These are phyloP conservation scores for Pavo muticus DNA, from an alignment of 2,113 vertebrate species.

Conservation along the genomic window DNA sequence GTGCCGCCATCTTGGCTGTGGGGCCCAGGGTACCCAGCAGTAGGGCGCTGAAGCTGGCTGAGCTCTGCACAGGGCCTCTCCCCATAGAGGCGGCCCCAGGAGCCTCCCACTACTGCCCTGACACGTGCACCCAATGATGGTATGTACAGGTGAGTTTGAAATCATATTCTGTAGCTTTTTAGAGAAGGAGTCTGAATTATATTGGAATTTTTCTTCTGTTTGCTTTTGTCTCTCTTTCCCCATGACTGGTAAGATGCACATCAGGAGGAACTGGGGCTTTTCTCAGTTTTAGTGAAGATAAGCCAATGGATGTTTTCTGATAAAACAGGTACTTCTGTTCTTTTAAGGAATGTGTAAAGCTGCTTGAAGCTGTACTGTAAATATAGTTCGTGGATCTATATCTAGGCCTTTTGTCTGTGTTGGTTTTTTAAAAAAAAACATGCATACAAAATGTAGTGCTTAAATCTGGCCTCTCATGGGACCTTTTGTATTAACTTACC, in stretches of 20 bases:
- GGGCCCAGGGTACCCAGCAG: fast-evolving
- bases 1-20: fast-evolving
- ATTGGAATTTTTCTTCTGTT: not conserved
- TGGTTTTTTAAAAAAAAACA: not conserved
- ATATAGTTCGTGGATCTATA: not conserved
- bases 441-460: not conserved
- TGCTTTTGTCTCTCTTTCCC: not conserved
- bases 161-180: not conserved
- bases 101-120: fast-evolving
- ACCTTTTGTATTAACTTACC: not conserved
- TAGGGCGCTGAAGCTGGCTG: fast-evolving
- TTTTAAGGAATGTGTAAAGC: not conserved
- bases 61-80: fast-evolving
- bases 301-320: not conserved
- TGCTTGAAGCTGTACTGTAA: not conserved
- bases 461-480: not conserved
- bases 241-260: not conserved
- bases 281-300: not conserved
- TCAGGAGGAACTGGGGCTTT: not conserved
- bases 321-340: not conserved
- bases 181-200: not conserved
- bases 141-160: not conserved
- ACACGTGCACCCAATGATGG: fast-evolving
- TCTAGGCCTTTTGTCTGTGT: not conserved
- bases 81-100: not conserved